Conservation (phyloP, 1,140 invertebrate genomes). For the Pseudomyrmex cubaensis region DNA sequence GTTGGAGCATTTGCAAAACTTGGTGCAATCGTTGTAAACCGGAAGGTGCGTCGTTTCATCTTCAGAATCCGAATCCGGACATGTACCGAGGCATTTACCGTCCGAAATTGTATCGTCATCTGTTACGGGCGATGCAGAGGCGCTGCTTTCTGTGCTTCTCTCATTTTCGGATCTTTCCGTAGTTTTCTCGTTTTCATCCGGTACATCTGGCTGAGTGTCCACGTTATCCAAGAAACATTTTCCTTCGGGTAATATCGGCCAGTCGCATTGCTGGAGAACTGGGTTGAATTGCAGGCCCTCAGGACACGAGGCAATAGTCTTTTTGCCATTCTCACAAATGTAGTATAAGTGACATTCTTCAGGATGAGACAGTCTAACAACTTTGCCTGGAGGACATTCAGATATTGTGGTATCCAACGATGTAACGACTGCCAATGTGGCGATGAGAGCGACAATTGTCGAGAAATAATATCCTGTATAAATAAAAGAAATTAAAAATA, state of each 20-base stretch:
- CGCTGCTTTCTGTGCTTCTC: background rate
- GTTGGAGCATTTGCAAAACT: conserved; percentile 86
- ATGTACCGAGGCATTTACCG: conserved; percentile 3
- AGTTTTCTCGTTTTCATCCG: background rate
- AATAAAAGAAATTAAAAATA: background rate
- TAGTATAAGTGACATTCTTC: conserved; percentile 76
- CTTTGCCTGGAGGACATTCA: background rate
- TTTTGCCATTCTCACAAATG: conserved; percentile 66
- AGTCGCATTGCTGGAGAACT: background rate
- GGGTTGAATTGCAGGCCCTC: conserved; percentile 81
- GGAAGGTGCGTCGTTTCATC: conserved; percentile 75
- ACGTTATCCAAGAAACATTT: background rate
- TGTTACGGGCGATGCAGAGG: too few species aligned
- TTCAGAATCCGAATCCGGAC: background rate
- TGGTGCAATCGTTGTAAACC: conserved; percentile 83
- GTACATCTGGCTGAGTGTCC: background rate
- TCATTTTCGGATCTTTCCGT: too few species aligned
- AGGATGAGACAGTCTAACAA: background rate
- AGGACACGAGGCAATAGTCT: conserved; percentile 72
- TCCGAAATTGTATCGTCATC: too few species aligned
- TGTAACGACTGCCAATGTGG: background rate
- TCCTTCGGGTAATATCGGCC: background rate
- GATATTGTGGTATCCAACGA: background rate
- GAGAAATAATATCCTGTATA: background rate
- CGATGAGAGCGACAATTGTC: conserved; percentile 1